Evolutionary conservation across 2,888 invertebrate species (phyloP), one percentile per base, ranked within the genome.

Genomic region (Monoplex corrugatus): DNA sequence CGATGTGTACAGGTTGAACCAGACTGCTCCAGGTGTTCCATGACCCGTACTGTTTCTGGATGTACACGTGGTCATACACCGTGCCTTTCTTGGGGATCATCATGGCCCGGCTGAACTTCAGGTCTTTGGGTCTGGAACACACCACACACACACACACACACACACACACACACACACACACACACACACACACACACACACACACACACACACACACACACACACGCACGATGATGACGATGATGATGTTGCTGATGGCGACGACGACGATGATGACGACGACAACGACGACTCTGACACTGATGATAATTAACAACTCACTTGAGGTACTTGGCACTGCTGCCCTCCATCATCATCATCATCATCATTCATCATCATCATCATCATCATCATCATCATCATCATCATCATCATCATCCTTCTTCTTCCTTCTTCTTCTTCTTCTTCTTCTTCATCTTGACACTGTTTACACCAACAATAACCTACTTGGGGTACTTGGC

Each of bases 31-130:
- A 96, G 28, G 92, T 92, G 88, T 93, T 91, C 96, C 96, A 96
- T 35, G 95, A 94, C 19, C 95, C 95, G 90, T 93, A 95, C 89
- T 93, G 95, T 82, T 91, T 92, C 89, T 93, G 92, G 50, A 95
- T 91, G 91, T 95, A 96, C 38, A 96, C 95, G 91, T 95, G 94
- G 89, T 96, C 96, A 90, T 93, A 95, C 40, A 96, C 93, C 1
- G 94, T 91, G 32, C 95, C 95, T 86, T 94, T 94, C 93, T 95
- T 95, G 2, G 96, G 96, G 87, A 96, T 94, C 91, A 96, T 91
- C 87, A 95, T 90, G 35, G 93, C 93, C 35, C 95, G 92, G 1
- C 95, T 91, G 90, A 95, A 93, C 92, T 95, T 95, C 87, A 96
- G 91, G 40, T 95, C 94, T 88, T 95, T 95, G 28, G 96, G 96